A percentile compares a stretch with the other conserved stretches of the same genome.
Conservation (phyloP, 2,888 invertebrate genomes). For the Hemistola chrysoprasaria region DNA sequence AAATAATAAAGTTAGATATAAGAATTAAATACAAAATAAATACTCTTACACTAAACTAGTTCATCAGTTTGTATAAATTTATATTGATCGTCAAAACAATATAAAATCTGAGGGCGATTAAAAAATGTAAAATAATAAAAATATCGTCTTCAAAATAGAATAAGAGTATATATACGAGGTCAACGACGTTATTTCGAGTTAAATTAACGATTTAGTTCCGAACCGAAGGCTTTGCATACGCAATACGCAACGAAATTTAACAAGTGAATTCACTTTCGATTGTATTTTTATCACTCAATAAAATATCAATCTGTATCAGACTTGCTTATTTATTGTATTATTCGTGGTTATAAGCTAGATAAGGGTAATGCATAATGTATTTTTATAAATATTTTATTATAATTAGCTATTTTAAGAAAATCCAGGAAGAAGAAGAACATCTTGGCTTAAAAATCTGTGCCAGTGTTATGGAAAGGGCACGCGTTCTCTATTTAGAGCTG, state of each 20-base stretch:
- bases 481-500: no score
- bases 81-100: conserved; percentile 2
- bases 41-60: background rate
- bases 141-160: conserved; percentile 1
- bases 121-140: conserved; percentile 7
- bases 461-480: no score
- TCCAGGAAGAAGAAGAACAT: no score
- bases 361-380: no score
- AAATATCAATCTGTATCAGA: no score
- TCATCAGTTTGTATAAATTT: conserved; percentile 4
- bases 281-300: conserved; percentile 24
- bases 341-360: no score
- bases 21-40: conserved; percentile 14
- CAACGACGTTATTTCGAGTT: conserved; percentile 3
- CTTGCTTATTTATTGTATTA: no score
- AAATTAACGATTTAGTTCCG: background rate
- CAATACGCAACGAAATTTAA: conserved; percentile 1
- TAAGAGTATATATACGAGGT: no score
- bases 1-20: no score
- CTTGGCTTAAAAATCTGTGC: no score
- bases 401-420: no score
- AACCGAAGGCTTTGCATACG: conserved; percentile 4
- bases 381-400: no score
- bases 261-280: conserved; percentile 14
- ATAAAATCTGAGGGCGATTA: conserved; percentile 6